Conservation (phyloP, 2,888 invertebrate species). For the Drosophila diplacantha region DNA sequence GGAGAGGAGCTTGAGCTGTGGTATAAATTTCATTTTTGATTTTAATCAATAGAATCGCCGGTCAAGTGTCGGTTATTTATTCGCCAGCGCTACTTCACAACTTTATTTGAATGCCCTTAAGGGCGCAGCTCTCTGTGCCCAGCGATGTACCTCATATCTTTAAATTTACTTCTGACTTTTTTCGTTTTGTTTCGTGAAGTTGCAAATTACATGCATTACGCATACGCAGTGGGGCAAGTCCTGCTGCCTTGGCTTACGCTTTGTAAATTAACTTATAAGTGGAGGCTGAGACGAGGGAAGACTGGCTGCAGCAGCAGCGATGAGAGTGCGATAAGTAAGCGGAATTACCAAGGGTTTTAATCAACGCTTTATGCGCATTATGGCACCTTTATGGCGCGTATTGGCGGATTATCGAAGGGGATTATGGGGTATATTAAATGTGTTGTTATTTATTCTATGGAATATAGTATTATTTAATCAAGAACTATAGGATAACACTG, state of each 20-base stretch:
- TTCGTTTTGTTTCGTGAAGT: constrained; percentile 19
- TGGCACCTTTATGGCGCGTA: not conserved
- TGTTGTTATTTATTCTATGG: not conserved
- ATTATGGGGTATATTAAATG: not conserved
- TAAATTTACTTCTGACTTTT: constrained; percentile 2
- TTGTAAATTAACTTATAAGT: constrained; percentile 67
- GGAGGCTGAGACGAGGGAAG: constrained; percentile 7
- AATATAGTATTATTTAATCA: not conserved
- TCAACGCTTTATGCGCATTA: constrained; percentile 8
- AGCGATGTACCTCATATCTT: constrained; percentile 2
- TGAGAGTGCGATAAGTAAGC: constrained; percentile 31
- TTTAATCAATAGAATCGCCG: constrained; percentile 54
- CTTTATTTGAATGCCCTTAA: constrained; percentile 63
- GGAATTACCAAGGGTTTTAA: constrained; percentile 24
- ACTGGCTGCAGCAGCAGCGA: constrained; percentile 8
- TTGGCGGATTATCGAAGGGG: not conserved
- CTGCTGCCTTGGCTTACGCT: constrained; percentile 6
- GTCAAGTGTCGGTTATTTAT: constrained; percentile 69
- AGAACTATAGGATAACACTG: no score
- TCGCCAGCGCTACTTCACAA: constrained; percentile 67
- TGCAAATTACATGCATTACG: constrained; percentile 69
- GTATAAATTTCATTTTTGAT: constrained; percentile 57
- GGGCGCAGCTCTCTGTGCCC: constrained; percentile 22
- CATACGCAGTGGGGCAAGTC: constrained; percentile 46
- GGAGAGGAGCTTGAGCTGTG: constrained; percentile 7